Conservation (phyloP, 2,113 vertebrate genomes). For the Sporophila hypoxantha region DNA sequence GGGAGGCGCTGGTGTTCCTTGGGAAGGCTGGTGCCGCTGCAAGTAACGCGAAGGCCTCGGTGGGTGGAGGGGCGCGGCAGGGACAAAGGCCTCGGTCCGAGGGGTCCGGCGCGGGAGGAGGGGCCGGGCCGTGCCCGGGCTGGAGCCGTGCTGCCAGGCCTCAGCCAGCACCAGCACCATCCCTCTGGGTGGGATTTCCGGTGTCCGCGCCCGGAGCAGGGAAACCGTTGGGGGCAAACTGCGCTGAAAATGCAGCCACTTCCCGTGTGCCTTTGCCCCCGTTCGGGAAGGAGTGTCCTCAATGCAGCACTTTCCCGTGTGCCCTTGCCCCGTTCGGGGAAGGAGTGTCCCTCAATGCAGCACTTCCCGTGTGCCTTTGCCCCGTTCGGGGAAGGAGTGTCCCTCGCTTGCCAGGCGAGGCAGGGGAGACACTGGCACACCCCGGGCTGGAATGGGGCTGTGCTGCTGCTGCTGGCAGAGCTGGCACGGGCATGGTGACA, state of each 20-base stretch:
- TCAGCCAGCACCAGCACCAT: neutral
- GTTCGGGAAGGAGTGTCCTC: no score
- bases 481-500: rapidly evolving
- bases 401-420: neutral
- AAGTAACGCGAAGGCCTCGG: rapidly evolving
- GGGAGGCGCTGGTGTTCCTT: rapidly evolving
- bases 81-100: rapidly evolving
- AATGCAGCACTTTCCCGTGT: neutral
- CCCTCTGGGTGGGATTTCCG: rapidly evolving
- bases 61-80: rapidly evolving
- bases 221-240: neutral
- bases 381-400: rapidly evolving
- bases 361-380: neutral
- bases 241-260: no score
- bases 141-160: neutral
- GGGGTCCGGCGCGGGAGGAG: rapidly evolving
- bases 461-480: neutral
- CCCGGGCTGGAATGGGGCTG: neutral
- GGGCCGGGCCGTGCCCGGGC: neutral
- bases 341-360: neutral
- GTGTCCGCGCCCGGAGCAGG: neutral
- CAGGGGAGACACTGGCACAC: neutral
- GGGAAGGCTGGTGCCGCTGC: rapidly evolving
- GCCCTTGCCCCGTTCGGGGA: rapidly evolving
- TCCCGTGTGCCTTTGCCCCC: no score